Conservation (phyloP, 1,140 invertebrate species). For the Trichonephila clavata region DNA sequence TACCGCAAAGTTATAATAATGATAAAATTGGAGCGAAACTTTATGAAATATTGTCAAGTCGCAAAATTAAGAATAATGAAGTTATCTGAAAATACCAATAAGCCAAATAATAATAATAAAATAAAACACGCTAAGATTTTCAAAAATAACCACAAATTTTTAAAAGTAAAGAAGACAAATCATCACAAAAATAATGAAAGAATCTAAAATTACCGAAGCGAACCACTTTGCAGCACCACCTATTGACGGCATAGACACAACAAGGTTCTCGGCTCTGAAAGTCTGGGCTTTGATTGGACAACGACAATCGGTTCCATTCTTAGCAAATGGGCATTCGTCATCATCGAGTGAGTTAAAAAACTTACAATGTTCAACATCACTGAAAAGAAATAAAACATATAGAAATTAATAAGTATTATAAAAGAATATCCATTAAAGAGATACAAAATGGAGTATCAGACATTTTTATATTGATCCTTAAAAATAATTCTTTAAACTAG, state of each 20-base stretch:
- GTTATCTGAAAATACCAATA: too few relatives aligned
- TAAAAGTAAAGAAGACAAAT: too few relatives aligned
- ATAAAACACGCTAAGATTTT: too few relatives aligned
- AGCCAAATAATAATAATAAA: too few relatives aligned
- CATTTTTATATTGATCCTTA: too few relatives aligned
- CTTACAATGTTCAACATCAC: neutral
- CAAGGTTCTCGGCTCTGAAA: neutral
- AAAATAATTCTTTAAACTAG: too few relatives aligned
- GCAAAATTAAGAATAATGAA: too few relatives aligned
- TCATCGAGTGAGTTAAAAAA: neutral
- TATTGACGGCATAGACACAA: neutral
- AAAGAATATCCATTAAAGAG: neutral
- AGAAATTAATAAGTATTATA: neutral
- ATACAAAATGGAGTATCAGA: neutral
- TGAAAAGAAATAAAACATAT: neutral
- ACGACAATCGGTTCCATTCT: neutral
- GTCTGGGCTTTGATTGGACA: neutral
- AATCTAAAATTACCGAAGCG: neutral
- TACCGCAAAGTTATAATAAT: too few relatives aligned
- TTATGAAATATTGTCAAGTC: too few relatives aligned
- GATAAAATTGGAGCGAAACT: too few relatives aligned
- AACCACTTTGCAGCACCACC: neutral
- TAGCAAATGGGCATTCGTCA: neutral
- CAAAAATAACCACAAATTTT: too few relatives aligned
- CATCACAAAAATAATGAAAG: too few relatives aligned